phyloP scores from a whole-genome alignment of 2,888 invertebrate genomes.

The Chaitophorus viminalis region DNA sequence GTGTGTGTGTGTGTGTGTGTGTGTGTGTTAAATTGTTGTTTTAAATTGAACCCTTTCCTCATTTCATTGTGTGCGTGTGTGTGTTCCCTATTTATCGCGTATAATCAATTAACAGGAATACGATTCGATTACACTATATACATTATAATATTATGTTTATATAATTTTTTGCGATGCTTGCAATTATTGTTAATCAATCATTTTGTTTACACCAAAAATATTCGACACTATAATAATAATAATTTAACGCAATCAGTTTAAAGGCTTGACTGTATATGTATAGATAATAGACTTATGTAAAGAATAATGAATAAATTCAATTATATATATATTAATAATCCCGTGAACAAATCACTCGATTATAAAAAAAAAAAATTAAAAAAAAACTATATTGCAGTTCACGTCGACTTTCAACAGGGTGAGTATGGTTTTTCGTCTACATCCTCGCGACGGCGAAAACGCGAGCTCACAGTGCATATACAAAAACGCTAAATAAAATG shows the following conservation, averaged over 20 bases:
- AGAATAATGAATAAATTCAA: constrained; percentile 34
- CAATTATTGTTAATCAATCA: constrained; percentile 26
- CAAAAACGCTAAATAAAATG: no score
- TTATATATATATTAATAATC: constrained; percentile 21
- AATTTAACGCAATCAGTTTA: constrained; percentile 2
- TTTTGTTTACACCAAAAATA: constrained; percentile 19
- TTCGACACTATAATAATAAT: constrained; percentile 18
- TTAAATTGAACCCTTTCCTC: background rate
- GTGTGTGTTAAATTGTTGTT: background rate
- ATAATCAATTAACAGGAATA: background rate
- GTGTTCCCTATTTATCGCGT: background rate
- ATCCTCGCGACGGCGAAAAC: background rate
- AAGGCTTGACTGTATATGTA: background rate
- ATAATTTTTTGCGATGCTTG: background rate
- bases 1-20: background rate
- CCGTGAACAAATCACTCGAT: background rate
- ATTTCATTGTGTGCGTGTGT: background rate
- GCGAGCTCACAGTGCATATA: background rate
- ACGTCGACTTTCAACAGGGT: background rate
- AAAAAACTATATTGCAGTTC: constrained; percentile 13
- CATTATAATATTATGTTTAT: constrained; percentile 6
- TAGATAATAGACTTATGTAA: background rate
- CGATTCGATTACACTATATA: background rate
- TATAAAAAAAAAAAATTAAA: constrained; percentile 21
- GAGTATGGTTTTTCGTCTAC: background rate